phyloP scores from a whole-genome alignment of 2,888 invertebrate species.

The Alloplasta piceator region DNA sequence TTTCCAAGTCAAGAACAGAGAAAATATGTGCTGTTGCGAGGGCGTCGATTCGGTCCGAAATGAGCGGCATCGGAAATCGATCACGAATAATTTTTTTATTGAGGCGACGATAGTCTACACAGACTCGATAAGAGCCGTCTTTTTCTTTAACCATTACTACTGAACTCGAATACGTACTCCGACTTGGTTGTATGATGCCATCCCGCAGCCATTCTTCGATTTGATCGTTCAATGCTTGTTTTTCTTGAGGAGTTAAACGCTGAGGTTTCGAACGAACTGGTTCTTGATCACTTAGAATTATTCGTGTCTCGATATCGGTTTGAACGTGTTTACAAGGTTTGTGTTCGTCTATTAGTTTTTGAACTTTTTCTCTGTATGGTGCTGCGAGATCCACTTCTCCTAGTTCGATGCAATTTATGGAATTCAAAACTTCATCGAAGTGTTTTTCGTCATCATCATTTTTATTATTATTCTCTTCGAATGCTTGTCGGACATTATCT shows the following conservation, averaged over 20 bases:
- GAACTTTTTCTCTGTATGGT: slow-evolving; percentile 9
- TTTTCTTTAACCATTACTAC: slow-evolving; percentile 68
- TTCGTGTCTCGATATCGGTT: slow-evolving; percentile 59
- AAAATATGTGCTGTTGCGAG: neutral
- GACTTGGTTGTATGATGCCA: slow-evolving; percentile 61
- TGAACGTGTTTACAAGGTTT: slow-evolving; percentile 42
- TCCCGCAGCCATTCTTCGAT: slow-evolving; percentile 67
- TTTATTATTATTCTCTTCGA: neutral
- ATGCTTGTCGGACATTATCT: slow-evolving; percentile 5
- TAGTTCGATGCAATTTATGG: slow-evolving; percentile 25
- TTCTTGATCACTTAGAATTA: slow-evolving; percentile 54
- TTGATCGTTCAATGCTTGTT: slow-evolving; percentile 62
- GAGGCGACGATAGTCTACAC: slow-evolving; percentile 67
- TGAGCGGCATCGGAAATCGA: slow-evolving; percentile 15
- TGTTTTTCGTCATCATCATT: neutral
- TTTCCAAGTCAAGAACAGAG: slow-evolving; percentile 65
- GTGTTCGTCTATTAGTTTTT: slow-evolving; percentile 46
- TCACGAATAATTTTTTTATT: slow-evolving; percentile 61
- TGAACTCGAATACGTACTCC: slow-evolving; percentile 63
- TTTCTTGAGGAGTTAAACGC: slow-evolving; percentile 55
- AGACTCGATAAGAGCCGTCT: slow-evolving; percentile 64
- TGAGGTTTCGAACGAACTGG: slow-evolving; percentile 57
- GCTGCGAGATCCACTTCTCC: neutral
- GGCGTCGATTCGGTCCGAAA: slow-evolving; percentile 1
- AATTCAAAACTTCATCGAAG: neutral